Percentiles rank a stretch among this genome's conserved stretches.
phyloP scores from a whole-genome alignment of 1,140 invertebrate genomes.

The Drosophila funebris region DNA sequence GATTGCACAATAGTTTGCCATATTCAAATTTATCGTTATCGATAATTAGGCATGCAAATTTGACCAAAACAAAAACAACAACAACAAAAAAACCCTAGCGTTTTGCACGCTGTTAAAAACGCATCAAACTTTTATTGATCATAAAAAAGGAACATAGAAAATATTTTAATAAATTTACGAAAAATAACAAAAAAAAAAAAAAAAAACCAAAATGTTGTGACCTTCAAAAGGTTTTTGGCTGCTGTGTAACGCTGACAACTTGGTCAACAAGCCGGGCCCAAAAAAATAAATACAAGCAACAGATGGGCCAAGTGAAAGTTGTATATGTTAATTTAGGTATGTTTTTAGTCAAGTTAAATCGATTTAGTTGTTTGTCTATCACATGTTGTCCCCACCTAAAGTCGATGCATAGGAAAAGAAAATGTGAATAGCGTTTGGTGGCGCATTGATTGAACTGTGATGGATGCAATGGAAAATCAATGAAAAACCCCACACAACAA shows the following conservation, averaged over 20 bases:
- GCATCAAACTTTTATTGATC: background rate
- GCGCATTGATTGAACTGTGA: background rate
- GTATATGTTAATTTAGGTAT: background rate
- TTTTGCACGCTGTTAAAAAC: slow-evolving; percentile 12
- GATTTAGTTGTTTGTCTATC: background rate
- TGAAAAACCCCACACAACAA: slow-evolving; percentile 20
- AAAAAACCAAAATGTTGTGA: background rate
- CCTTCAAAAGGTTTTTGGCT: slow-evolving; percentile 15
- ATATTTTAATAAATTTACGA: background rate
- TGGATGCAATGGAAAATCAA: slow-evolving; percentile 22
- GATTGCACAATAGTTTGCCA: background rate
- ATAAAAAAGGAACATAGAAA: background rate
- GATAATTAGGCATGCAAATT: slow-evolving; percentile 9
- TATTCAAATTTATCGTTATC: background rate
- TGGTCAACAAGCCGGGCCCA: slow-evolving; percentile 5
- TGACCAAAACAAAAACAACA: too few relatives aligned
- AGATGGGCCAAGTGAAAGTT: slow-evolving; percentile 2
- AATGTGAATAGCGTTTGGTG: slow-evolving; percentile 8
- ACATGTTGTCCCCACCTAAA: background rate
- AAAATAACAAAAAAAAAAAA: background rate
- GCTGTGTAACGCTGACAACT: background rate
- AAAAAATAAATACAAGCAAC: too few relatives aligned
- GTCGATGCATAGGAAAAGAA: background rate
- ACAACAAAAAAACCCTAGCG: background rate
- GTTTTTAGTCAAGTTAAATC: background rate